Percentiles rank a stretch among this genome's conserved stretches.
phyloP scores from a whole-genome alignment of 2,888 invertebrate species.

The Orgyia antiqua region DNA sequence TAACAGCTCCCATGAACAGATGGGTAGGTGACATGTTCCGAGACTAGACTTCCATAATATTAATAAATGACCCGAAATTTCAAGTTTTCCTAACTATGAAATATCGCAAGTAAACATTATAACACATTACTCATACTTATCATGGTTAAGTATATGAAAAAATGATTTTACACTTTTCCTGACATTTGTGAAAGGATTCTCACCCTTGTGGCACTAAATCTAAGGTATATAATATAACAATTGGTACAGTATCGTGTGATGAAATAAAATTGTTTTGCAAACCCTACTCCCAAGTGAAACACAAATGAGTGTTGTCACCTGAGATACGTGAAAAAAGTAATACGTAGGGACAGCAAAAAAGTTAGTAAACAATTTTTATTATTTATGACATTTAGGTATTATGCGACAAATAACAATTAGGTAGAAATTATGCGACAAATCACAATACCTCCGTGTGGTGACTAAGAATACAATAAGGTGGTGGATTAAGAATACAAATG shows the following conservation, averaged over 20 bases:
- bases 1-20: too few species aligned
- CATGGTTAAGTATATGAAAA: constrained; percentile 11
- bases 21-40: too few species aligned
- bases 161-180: not conserved
- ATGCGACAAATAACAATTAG: too few species aligned
- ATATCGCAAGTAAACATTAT: constrained; percentile 18
- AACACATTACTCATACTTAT: constrained; percentile 22
- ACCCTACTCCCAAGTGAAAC: constrained; percentile 21
- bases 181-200: constrained; percentile 4
- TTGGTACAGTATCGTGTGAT: not conserved
- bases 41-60: too few species aligned
- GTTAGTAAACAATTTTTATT: constrained; percentile 5
- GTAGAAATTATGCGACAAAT: too few species aligned
- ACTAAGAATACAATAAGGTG: too few species aligned
- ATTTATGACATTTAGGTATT: too few species aligned
- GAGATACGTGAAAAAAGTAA: constrained; percentile 27
- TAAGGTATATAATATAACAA: not conserved
- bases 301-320: constrained; percentile 33
- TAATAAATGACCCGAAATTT: too few species aligned
- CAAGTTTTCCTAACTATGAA: constrained; percentile 13
- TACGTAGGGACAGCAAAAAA: constrained; percentile 21
- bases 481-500: too few species aligned
- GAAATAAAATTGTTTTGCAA: constrained; percentile 11
- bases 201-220: constrained; percentile 1
- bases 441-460: too few species aligned